Evolutionary conservation across 2,113 vertebrate species (phyloP).

Genomic region (Ginglymostoma cirratum): DNA sequence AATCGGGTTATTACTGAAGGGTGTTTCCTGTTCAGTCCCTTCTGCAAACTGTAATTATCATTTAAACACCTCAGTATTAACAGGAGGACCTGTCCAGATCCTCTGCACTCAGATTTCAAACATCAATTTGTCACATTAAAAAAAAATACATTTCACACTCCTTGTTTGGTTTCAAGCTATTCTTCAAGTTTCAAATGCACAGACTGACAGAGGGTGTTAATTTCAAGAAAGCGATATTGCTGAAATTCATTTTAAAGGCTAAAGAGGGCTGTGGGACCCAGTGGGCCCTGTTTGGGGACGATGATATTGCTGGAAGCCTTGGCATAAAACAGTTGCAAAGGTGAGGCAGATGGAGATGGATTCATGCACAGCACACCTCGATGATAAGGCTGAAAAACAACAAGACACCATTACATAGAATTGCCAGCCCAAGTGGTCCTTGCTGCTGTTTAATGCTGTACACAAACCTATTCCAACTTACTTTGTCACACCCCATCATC

Average conservation of each 20-base stretch:
- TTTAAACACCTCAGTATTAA: neutral
- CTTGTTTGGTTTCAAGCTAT: neutral
- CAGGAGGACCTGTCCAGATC: neutral
- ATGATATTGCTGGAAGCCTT: slow-evolving; percentile 32
- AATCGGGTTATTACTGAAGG: neutral
- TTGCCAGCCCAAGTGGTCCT: neutral
- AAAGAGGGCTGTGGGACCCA: slow-evolving; percentile 23
- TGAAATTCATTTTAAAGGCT: neutral
- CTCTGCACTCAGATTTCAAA: neutral
- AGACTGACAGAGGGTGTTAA: neutral
- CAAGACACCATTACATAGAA: neutral
- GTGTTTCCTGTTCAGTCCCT: neutral
- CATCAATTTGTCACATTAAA: neutral
- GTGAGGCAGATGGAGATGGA: neutral
- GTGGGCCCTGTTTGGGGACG: neutral
- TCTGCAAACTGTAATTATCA: too few species aligned
- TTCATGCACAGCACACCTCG: slow-evolving; percentile 39
- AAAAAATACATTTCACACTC: neutral
- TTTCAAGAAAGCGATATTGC: neutral
- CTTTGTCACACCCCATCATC: neutral
- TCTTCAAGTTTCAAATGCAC: slow-evolving; percentile 16
- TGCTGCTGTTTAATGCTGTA: neutral
- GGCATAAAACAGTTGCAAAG: slow-evolving; percentile 41
- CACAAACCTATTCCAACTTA: neutral
- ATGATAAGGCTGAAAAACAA: slow-evolving; percentile 41